Percentiles rank a stretch among this genome's conserved stretches.
Evolutionary conservation across 2,113 vertebrate species (phyloP).

Genomic region (Hystrix cristata): DNA sequence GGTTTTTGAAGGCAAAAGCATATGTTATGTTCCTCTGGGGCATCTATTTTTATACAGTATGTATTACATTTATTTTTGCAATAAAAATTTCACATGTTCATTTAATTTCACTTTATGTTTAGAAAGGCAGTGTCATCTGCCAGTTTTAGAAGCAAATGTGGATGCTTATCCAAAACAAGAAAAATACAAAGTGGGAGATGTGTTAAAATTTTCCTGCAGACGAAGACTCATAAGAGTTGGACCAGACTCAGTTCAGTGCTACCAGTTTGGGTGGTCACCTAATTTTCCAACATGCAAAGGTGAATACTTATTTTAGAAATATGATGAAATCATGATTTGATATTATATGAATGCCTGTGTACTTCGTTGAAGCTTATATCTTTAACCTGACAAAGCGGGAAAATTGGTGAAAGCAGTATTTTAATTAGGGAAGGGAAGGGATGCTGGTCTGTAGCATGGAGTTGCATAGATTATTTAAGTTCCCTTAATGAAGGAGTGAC

Average conservation of each 20-base stretch:
- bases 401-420: not conserved
- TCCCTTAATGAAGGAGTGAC: not conserved
- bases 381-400: not conserved
- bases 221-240: constrained; percentile 64
- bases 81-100: not conserved
- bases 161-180: not conserved
- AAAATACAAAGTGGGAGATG: constrained; percentile 24
- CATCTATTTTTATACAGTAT: not conserved
- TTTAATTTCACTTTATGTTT: not conserved
- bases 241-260: constrained; percentile 84
- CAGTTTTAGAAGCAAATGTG: not conserved
- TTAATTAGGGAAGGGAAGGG: not conserved
- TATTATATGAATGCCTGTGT: not conserved
- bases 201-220: constrained; percentile 84
- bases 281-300: constrained; percentile 84
- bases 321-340: not conserved
- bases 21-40: not conserved
- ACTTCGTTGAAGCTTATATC: not conserved
- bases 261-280: constrained; percentile 88
- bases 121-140: not conserved
- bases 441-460: not conserved
- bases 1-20: not conserved
- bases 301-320: constrained; percentile 65
- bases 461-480: not conserved
- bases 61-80: not conserved